A percentile compares a stretch with the other conserved stretches of the same genome.
Evolutionary conservation across 2,797 vertebrate species (phyloP).

Genomic region (Dromococcyx pavoninus): DNA sequence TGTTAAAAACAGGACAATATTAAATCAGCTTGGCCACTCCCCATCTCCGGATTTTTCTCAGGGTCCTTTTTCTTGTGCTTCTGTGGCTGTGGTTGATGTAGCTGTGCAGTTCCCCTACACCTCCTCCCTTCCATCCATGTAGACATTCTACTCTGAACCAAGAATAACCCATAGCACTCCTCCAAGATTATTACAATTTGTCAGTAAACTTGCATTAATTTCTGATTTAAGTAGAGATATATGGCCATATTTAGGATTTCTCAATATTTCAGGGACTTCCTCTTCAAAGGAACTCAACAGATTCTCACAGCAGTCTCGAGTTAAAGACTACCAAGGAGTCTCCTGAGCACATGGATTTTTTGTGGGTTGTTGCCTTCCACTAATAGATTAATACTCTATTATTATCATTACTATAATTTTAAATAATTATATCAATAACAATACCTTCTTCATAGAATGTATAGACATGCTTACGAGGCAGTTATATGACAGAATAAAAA

Average conservation of each 20-base stretch:
- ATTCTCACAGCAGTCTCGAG: neutral
- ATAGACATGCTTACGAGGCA: neutral
- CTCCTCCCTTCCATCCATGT: neutral
- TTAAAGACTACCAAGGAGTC: neutral
- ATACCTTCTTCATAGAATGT: neutral
- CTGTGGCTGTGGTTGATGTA: neutral
- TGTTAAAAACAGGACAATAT: neutral
- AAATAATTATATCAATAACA: neutral
- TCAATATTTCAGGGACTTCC: neutral
- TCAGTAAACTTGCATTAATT: neutral
- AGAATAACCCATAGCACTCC: neutral
- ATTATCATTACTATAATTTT: neutral
- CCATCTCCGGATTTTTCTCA: neutral
- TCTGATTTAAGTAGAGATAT: neutral
- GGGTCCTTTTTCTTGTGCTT: neutral
- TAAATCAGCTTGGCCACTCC: neutral
- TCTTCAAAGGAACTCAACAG: neutral
- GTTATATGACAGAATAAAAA: neutral
- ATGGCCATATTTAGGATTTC: neutral
- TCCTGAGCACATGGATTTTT: neutral
- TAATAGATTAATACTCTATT: neutral
- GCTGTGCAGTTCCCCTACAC: accelerated
- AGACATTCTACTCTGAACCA: neutral
- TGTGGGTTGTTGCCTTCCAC: neutral
- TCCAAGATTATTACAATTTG: neutral